Evolutionary conservation across 1,140 invertebrate genomes (phyloP).

Genomic region (Thaumatotibia leucotreta): DNA sequence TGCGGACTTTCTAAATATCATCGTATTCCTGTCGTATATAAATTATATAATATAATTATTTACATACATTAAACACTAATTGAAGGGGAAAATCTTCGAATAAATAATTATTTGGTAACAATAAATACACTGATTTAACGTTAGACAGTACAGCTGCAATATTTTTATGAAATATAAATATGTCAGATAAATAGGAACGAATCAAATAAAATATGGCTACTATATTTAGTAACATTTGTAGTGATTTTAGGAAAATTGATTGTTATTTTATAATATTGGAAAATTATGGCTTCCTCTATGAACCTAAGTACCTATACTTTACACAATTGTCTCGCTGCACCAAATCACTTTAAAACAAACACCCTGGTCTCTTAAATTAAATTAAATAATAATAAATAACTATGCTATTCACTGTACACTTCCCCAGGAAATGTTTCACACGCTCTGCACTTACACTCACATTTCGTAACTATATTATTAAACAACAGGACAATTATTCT

Average conservation of each 20-base stretch:
- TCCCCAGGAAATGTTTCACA: neutral
- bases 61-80: neutral
- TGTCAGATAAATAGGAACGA: neutral
- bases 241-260: neutral
- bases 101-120: constrained; percentile 40
- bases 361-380: neutral
- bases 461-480: neutral
- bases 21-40: neutral
- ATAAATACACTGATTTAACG: constrained; percentile 26
- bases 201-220: neutral
- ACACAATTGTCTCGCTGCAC: neutral
- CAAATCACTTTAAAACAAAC: neutral
- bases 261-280: neutral
- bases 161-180: neutral
- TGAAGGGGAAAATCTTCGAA: constrained; percentile 23
- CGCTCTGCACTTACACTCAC: neutral
- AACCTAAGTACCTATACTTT: neutral
- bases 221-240: neutral
- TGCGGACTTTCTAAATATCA: too few relatives aligned
- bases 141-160: neutral
- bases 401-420: neutral
- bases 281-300: neutral
- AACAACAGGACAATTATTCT: neutral
- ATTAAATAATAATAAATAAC: neutral
- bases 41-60: too few relatives aligned